These are phyloP conservation scores for Zeuzera pyrina DNA, from an alignment of 2,888 invertebrate species.

Conservation along the genomic window DNA sequence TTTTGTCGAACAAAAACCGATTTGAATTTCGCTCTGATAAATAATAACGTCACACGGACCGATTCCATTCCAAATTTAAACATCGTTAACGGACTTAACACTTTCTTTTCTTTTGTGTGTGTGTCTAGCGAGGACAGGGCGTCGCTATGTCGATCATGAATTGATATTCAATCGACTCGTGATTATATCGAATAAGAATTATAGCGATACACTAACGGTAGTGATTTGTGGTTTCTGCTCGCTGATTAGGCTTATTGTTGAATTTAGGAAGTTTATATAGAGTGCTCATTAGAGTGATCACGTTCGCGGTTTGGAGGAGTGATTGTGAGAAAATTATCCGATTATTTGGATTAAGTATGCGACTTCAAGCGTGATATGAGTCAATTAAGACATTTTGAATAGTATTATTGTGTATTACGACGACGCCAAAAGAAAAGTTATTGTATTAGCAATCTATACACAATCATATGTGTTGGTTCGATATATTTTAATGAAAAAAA, in stretches of 20 bases:
- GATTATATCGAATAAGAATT: slow-evolving; percentile 41
- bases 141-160: slow-evolving; percentile 55
- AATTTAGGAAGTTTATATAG: slow-evolving; percentile 24
- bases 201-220: slow-evolving; percentile 32
- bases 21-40: slow-evolving; percentile 7
- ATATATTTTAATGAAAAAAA: too few relatives aligned
- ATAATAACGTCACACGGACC: slow-evolving; percentile 1
- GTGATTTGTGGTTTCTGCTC: slow-evolving; percentile 42
- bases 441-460: too few relatives aligned
- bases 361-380: too few relatives aligned
- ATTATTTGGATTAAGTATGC: background rate
- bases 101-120: slow-evolving; percentile 63
- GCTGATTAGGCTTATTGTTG: slow-evolving; percentile 58
- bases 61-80: slow-evolving; percentile 36
- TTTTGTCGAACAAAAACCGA: slow-evolving; percentile 18
- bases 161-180: slow-evolving; percentile 46
- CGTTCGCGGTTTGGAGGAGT: background rate
- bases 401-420: too few relatives aligned
- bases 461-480: too few relatives aligned
- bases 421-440: too few relatives aligned
- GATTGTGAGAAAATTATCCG: background rate
- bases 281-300: slow-evolving; percentile 34
- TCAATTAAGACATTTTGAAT: too few relatives aligned
- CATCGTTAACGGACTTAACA: slow-evolving; percentile 49
- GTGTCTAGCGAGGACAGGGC: slow-evolving; percentile 46